Evolutionary conservation across 2,113 vertebrate genomes (phyloP).

Genomic region (Saguinus imperator): DNA sequence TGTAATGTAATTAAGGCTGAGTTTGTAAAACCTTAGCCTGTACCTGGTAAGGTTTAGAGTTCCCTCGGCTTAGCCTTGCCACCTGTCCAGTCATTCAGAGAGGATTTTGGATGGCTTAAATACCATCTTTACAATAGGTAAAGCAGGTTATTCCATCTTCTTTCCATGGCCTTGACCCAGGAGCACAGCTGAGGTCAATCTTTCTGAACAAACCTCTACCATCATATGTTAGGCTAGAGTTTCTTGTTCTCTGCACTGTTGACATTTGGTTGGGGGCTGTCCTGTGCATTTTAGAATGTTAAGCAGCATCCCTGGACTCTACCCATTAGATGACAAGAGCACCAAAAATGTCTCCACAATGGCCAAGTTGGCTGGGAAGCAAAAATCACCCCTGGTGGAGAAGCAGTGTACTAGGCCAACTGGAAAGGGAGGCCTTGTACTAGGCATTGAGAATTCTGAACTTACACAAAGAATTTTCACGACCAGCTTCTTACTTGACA

Average conservation of each 20-base stretch:
- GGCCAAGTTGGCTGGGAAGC: not conserved
- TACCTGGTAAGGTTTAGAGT: constrained; percentile 1
- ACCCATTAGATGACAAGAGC: not conserved
- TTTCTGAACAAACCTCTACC: constrained; percentile 6
- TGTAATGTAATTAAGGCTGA: not conserved
- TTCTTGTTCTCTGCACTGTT: not conserved
- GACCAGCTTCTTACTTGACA: not conserved
- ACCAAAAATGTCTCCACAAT: constrained; percentile 27
- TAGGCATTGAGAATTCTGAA: constrained; percentile 20
- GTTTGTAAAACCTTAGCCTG: not conserved
- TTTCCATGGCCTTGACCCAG: constrained; percentile 16
- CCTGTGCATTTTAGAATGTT: not conserved
- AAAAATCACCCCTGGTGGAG: not conserved
- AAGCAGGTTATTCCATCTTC: not conserved
- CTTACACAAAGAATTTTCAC: not conserved
- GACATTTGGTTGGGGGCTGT: not conserved
- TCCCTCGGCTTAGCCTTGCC: not conserved
- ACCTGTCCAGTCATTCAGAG: not conserved
- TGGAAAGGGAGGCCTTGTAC: not conserved
- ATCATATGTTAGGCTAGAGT: not conserved
- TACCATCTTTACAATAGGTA: not conserved
- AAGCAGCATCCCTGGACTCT: not conserved
- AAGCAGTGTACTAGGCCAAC: not conserved
- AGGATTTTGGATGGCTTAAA: not conserved
- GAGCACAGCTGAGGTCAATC: not conserved